Conservation (phyloP, 1,140 invertebrate species). For the Pararge aegeria region DNA sequence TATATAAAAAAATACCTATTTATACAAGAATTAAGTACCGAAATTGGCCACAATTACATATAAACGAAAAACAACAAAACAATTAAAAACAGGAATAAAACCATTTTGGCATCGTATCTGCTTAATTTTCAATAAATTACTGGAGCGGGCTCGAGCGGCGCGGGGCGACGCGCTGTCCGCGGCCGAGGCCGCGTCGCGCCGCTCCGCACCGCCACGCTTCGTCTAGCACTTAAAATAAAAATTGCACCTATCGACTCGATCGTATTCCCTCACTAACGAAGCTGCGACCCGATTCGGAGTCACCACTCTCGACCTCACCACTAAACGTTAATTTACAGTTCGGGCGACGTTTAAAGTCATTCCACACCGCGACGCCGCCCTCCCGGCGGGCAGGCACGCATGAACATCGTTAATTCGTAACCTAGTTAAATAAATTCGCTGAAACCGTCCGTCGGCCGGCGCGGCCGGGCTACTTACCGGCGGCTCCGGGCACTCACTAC, state of each 20-base stretch:
- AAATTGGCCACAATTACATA: slow-evolving; percentile 76
- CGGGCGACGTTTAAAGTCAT: too few species aligned
- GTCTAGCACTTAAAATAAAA: slow-evolving; percentile 63
- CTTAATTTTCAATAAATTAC: slow-evolving; percentile 72
- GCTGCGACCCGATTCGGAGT: slow-evolving; percentile 68
- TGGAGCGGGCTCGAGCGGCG: slow-evolving; percentile 37
- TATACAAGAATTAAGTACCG: slow-evolving; percentile 76
- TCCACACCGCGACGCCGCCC: slow-evolving; percentile 40
- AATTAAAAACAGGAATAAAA: slow-evolving; percentile 78
- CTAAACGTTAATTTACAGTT: slow-evolving; percentile 44
- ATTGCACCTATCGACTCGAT: slow-evolving; percentile 78
- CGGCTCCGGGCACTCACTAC: slow-evolving; percentile 33
- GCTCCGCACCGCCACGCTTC: slow-evolving; percentile 24
- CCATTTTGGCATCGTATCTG: slow-evolving; percentile 78
- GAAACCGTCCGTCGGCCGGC: slow-evolving; percentile 67
- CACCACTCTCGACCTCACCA: slow-evolving; percentile 54
- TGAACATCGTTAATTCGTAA: slow-evolving; percentile 69
- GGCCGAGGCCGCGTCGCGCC: too few species aligned
- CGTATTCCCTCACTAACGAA: slow-evolving; percentile 65
- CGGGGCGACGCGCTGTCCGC: neutral
- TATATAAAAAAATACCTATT: slow-evolving; percentile 78
- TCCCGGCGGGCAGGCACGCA: slow-evolving; percentile 54
- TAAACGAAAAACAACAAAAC: slow-evolving; percentile 78
- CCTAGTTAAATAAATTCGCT: slow-evolving; percentile 77
- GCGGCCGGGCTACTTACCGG: slow-evolving; percentile 19